Evolutionary conservation across 2,888 invertebrate genomes (phyloP), one percentile per base, ranked within the genome.

Genomic region (Eupithecia abbreviata): DNA sequence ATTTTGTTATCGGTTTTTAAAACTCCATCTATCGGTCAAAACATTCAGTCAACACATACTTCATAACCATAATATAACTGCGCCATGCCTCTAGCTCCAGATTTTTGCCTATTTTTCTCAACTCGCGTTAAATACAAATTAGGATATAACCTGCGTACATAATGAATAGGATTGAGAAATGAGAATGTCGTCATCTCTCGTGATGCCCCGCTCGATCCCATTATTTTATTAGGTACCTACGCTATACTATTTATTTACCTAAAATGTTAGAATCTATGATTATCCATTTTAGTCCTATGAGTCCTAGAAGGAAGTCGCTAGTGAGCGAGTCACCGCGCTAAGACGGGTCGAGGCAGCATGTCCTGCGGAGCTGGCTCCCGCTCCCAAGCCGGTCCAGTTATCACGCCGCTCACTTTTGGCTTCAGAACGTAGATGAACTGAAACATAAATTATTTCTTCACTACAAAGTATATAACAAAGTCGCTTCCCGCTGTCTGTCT

Each of bases 351-450:
- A 0, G 92, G 91, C 9, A 91, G 79, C 0, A 84, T 81, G 74
- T 82, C 85, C 41, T 85, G 85, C 5, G 89, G 82, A 0, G 83
- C 87, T 0, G 88, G 83, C 9, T 89, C 88, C 3, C 41, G 2
- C 7, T 72, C 73, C 93, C 92, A 93, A 0, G 86, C 76, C 0
- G 79, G 87, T 0, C 58, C 4, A 45, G 12, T 4, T 30, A 74
- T 4, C 2, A 86, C 78, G 2, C 88, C 87, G 72, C 88, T 91
- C 71, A 89, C 92, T 86, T 91, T 92, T 0, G 93, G 93, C 77
- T 92, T 93, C 49, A 93, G 80, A 15, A 94, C 86, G 86, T 85
- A 94, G n/a, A 88, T 77, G 77, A 94, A 92, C 94, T 94, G 91
- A 6, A 90, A 90, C 78, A 47, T 41, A 2, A 74, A 45, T 71